phyloP scores from a whole-genome alignment of 2,888 invertebrate genomes.

The Trissolcus japonicus region DNA sequence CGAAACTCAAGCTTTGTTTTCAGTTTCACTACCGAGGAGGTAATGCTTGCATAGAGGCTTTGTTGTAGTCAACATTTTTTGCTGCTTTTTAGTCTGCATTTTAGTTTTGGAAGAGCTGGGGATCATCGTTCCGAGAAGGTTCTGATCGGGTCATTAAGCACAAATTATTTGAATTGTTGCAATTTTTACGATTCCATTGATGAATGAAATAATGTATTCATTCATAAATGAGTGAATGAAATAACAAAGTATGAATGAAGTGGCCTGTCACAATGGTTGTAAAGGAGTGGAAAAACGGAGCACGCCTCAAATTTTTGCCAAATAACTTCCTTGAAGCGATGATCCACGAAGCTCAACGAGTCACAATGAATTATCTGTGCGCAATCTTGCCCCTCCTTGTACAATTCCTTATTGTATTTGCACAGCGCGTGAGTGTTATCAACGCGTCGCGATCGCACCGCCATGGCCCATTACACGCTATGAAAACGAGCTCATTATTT shows the following conservation, averaged over 20 bases:
- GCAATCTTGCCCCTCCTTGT: slow-evolving; percentile 33
- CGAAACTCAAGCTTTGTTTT: slow-evolving; percentile 64
- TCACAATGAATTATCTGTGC: slow-evolving; percentile 14
- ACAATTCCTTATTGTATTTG: slow-evolving; percentile 44
- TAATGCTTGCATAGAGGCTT: slow-evolving; percentile 69
- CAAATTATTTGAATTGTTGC: no score
- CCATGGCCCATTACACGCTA: slow-evolving; percentile 47
- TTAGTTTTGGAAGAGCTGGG: not conserved
- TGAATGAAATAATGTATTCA: no score
- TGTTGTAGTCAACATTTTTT: slow-evolving; percentile 15
- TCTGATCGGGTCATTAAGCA: no score
- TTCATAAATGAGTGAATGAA: no score
- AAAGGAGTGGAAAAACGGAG: no score
- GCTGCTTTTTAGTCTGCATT: slow-evolving; percentile 20
- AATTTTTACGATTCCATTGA: no score
- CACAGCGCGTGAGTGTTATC: slow-evolving; percentile 31
- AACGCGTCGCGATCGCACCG: slow-evolving; percentile 23
- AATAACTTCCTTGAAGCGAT: slow-evolving; percentile 21
- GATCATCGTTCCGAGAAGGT: no score
- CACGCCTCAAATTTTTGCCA: no score
- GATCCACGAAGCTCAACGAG: slow-evolving; percentile 9
- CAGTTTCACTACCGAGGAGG: slow-evolving; percentile 72
- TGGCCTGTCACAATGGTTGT: no score
- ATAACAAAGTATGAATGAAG: no score
- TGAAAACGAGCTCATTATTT: slow-evolving; percentile 51